A percentile compares a stretch with the other conserved stretches of the same genome.
Evolutionary conservation across 2,888 invertebrate genomes (phyloP).

Genomic region (Nomada hirtipes): DNA sequence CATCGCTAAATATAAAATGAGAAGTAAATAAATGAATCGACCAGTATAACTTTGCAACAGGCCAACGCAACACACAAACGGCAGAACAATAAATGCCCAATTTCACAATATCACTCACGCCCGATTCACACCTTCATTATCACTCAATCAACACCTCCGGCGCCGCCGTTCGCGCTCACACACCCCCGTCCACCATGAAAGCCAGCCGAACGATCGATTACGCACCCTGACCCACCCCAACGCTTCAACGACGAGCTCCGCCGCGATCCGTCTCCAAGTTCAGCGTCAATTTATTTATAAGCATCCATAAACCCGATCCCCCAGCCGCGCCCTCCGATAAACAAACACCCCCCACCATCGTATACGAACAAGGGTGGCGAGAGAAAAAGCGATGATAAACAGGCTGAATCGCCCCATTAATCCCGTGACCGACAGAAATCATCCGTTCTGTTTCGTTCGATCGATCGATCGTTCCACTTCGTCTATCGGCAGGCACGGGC

Average conservation of each 20-base stretch:
- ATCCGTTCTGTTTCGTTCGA: constrained; percentile 26
- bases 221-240: constrained; percentile 57
- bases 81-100: background rate
- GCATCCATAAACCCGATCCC: constrained; percentile 42
- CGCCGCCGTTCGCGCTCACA: background rate
- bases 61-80: background rate
- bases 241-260: background rate
- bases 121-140: background rate
- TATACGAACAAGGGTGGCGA: background rate
- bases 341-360: constrained; percentile 37
- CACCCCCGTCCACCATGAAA: background rate
- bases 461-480: constrained; percentile 24
- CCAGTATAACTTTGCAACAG: background rate
- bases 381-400: constrained; percentile 17
- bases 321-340: constrained; percentile 36
- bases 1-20: too few species aligned
- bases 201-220: constrained; percentile 6
- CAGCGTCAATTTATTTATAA: constrained; percentile 54
- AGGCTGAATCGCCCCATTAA: constrained; percentile 38
- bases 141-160: background rate
- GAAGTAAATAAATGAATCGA: too few species aligned
- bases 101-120: background rate
- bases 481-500: background rate
- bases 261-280: constrained; percentile 40
- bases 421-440: constrained; percentile 43